These are phyloP conservation scores for Heliconius hermathena DNA, from an alignment of 1,140 invertebrate species.

Conservation along the genomic window DNA sequence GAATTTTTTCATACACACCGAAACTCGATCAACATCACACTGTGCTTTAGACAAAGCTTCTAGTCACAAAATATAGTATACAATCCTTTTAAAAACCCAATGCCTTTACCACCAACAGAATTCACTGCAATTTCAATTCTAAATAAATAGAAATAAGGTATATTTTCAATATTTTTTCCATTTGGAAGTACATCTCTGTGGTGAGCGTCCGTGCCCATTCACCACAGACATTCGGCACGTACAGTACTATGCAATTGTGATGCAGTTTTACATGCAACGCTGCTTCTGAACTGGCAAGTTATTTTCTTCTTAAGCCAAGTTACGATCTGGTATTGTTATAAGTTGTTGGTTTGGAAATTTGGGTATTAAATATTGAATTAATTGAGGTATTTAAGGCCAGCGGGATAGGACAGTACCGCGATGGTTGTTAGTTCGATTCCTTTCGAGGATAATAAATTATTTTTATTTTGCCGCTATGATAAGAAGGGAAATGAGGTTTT, in stretches of 20 bases:
- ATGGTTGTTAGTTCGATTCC: too few relatives aligned
- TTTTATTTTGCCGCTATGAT: too few relatives aligned
- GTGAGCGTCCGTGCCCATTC: conserved; percentile 27
- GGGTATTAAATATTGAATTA: background rate
- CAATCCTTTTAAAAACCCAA: background rate
- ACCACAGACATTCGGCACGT: conserved; percentile 38
- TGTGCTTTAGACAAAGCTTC: conserved; percentile 9
- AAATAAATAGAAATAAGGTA: background rate
- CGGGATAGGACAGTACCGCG: too few relatives aligned
- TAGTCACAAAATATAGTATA: conserved; percentile 13
- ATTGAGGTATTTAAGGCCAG: too few relatives aligned
- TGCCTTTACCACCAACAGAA: background rate
- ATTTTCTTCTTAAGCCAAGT: conserved; percentile 7
- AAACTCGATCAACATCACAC: conserved; percentile 10
- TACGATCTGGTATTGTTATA: conserved; percentile 1
- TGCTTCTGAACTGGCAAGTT: conserved; percentile 16
- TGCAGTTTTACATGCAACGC: conserved; percentile 26
- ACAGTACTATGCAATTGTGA: conserved; percentile 28
- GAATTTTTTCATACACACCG: conserved; percentile 4
- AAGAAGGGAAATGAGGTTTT: too few relatives aligned
- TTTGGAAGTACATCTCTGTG: background rate
- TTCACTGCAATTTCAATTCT: background rate
- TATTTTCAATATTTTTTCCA: background rate
- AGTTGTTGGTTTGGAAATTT: background rate
- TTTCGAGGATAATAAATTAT: too few relatives aligned